Conservation (phyloP, 2,888 invertebrate genomes). For the Drosophila pullipes region DNA sequence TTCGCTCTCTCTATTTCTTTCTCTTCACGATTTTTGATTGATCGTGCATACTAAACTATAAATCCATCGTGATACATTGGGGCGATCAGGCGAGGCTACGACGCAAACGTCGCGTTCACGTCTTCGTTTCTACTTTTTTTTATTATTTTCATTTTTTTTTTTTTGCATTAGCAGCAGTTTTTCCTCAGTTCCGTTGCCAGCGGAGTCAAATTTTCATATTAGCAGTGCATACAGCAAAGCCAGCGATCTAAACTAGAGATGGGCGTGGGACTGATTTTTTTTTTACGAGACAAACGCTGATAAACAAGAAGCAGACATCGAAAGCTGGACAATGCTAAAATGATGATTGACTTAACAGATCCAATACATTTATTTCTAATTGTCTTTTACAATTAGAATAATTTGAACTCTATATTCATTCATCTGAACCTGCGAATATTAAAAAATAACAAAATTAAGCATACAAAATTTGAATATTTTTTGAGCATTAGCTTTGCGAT, state of each 20-base stretch:
- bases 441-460: neutral
- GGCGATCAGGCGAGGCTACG: constrained; percentile 85
- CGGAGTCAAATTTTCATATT: constrained; percentile 72
- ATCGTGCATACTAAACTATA: constrained; percentile 86
- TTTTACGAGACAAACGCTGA: neutral
- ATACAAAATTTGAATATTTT: neutral
- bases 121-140: constrained; percentile 38
- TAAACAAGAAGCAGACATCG: neutral
- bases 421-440: neutral
- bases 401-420: neutral
- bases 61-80: constrained; percentile 86
- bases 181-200: constrained; percentile 47
- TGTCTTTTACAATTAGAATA: too few relatives aligned
- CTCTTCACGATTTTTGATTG: constrained; percentile 85
- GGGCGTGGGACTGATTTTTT: constrained; percentile 21
- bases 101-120: constrained; percentile 52
- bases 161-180: constrained; percentile 38
- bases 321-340: neutral
- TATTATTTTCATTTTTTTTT: neutral
- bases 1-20: constrained; percentile 39
- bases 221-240: constrained; percentile 65
- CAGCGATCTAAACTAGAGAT: constrained; percentile 25
- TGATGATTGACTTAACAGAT: neutral
- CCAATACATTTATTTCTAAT: neutral
- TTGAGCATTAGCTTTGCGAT: neutral